These are phyloP conservation scores for Halisarca cf. caerulea DNA, from an alignment of 37 sponge, comb jelly and placozoan genomes.

Conservation along the genomic window DNA sequence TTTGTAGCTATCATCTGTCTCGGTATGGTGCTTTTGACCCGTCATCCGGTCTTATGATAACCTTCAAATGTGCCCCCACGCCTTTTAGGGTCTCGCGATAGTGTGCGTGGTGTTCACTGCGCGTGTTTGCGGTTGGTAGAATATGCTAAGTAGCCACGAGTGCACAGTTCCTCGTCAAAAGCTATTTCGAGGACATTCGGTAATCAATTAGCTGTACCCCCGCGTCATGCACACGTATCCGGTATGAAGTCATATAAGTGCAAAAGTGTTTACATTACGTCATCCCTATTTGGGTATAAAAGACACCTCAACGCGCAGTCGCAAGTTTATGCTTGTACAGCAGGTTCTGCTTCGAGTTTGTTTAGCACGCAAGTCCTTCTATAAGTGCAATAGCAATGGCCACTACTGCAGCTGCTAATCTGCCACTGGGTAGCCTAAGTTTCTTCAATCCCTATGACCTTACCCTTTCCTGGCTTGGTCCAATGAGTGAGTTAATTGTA, in stretches of 20 bases:
- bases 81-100: too few relatives aligned
- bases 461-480: slow-evolving; percentile 23
- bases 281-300: background rate
- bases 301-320: background rate
- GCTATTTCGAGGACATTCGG: too few relatives aligned
- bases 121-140: too few relatives aligned
- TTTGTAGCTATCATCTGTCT: too few relatives aligned
- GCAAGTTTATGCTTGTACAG: background rate
- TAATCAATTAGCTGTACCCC: background rate
- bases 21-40: too few relatives aligned
- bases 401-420: background rate
- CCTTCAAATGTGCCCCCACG: too few relatives aligned
- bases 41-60: too few relatives aligned
- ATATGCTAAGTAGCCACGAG: too few relatives aligned
- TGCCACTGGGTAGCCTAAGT: slow-evolving; percentile 20
- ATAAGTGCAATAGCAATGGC: background rate
- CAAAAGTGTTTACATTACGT: too few relatives aligned
- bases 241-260: background rate
- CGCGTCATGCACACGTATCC: slow-evolving; percentile 12
- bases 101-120: too few relatives aligned
- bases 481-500: background rate
- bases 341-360: background rate
- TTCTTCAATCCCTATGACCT: slow-evolving; percentile 27
- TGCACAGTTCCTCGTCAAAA: too few relatives aligned
- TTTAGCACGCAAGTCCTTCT: background rate